Conservation (phyloP, 2,113 vertebrate species). For the Cyrtonyx montezumae region DNA sequence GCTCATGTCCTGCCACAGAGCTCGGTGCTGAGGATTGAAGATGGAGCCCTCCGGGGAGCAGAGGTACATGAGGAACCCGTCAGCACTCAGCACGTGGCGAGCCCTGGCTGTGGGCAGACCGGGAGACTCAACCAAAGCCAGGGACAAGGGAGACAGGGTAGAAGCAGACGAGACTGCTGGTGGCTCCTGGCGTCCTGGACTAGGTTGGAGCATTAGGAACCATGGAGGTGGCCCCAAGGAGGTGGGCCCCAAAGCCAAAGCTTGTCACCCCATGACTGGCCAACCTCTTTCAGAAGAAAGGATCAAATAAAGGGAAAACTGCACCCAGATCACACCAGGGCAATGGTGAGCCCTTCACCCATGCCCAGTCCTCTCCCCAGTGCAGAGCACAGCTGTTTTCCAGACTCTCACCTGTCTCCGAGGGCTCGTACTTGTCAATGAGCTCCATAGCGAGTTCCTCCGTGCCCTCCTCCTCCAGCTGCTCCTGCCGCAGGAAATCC, state of each 20-base stretch:
- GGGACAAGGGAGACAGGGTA: background rate
- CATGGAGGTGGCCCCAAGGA: background rate
- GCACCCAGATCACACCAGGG: background rate
- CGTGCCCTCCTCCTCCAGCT: conserved; percentile 80
- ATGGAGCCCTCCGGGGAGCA: conserved; percentile 89
- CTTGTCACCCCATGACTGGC: background rate
- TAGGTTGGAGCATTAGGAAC: background rate
- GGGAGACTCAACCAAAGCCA: background rate
- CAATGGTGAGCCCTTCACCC: background rate
- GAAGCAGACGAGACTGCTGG: background rate
- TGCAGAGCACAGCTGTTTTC: background rate
- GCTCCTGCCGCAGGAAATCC: conserved; percentile 86
- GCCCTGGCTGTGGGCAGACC: conserved; percentile 78
- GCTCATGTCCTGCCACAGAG: conserved; percentile 89
- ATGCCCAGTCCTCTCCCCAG: background rate
- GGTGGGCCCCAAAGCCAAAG: background rate
- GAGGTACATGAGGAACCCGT: conserved; percentile 92
- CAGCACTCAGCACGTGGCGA: conserved; percentile 86
- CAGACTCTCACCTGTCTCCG: conserved; percentile 83
- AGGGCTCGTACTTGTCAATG: conserved; percentile 87
- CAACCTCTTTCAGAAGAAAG: background rate
- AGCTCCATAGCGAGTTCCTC: conserved; percentile 84
- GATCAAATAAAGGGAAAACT: background rate
- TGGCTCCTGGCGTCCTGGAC: background rate
- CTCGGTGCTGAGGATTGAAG: conserved; percentile 80